phyloP scores from a whole-genome alignment of 2,888 invertebrate genomes.

The Cryptus armator region DNA sequence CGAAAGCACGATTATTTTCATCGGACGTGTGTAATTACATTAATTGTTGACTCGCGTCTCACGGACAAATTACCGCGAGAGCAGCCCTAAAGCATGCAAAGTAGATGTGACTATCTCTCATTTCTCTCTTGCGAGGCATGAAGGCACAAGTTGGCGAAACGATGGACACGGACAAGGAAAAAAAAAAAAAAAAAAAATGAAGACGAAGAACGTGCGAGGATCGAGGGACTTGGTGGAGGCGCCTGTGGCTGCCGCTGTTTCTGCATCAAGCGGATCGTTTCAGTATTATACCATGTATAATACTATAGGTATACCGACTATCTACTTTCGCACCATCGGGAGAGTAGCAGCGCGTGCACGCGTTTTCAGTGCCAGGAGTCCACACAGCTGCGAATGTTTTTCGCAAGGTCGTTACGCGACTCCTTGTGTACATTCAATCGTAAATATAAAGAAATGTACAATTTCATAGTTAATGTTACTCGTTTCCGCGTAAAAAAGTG shows the following conservation, averaged over 20 bases:
- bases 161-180: constrained; percentile 24
- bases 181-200: background rate
- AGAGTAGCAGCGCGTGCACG: constrained; percentile 53
- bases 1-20: constrained; percentile 73
- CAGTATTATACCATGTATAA: constrained; percentile 1
- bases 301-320: constrained; percentile 15
- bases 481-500: constrained; percentile 45
- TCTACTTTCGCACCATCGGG: constrained; percentile 19
- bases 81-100: constrained; percentile 25
- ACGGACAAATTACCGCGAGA: constrained; percentile 73
- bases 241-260: constrained; percentile 14
- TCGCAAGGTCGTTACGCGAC: constrained; percentile 44
- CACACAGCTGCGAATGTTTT: constrained; percentile 58
- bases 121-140: background rate
- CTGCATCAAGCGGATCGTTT: constrained; percentile 2
- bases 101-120: background rate
- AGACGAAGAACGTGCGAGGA: background rate
- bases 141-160: constrained; percentile 23
- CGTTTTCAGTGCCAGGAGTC: constrained; percentile 43
- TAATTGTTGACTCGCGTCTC: constrained; percentile 75
- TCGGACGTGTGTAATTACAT: constrained; percentile 77
- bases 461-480: constrained; percentile 13
- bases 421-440: constrained; percentile 15
- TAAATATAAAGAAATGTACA: constrained; percentile 4
- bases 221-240: constrained; percentile 51